phyloP scores from a whole-genome alignment of 2,888 invertebrate species.

The Patella caerulea region DNA sequence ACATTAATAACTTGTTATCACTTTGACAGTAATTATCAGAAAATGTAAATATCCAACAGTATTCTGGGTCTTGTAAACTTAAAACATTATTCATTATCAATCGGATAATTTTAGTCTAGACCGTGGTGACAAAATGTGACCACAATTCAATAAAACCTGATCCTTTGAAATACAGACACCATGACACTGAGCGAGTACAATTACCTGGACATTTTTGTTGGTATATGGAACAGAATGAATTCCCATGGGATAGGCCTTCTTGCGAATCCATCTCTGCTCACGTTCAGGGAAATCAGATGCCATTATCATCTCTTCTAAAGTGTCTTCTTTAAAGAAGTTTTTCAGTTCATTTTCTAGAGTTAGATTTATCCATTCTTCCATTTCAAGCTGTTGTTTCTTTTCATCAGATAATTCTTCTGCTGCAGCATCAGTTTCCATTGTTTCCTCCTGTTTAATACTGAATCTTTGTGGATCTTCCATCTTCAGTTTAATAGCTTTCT shows the following conservation, averaged over 20 bases:
- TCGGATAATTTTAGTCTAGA: no score
- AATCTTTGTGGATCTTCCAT: not conserved
- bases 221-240: not conserved
- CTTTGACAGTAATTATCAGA: no score
- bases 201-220: not conserved
- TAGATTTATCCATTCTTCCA: slow-evolving; percentile 8
- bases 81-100: no score
- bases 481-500: slow-evolving; percentile 5
- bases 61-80: no score
- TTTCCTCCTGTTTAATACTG: not conserved
- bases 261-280: not conserved
- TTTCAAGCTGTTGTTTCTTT: not conserved
- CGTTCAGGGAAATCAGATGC: not conserved
- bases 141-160: no score
- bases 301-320: not conserved
- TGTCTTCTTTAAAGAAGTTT: not conserved
- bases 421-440: not conserved
- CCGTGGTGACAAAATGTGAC: no score
- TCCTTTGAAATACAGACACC: no score
- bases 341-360: not conserved
- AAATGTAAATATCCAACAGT: no score
- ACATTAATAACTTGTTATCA: no score
- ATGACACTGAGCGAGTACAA: no score
- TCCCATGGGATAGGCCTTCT: slow-evolving; percentile 5
- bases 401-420: not conserved